Conservation (phyloP, 2,888 invertebrate genomes). For the Hoplodrina ambigua region DNA sequence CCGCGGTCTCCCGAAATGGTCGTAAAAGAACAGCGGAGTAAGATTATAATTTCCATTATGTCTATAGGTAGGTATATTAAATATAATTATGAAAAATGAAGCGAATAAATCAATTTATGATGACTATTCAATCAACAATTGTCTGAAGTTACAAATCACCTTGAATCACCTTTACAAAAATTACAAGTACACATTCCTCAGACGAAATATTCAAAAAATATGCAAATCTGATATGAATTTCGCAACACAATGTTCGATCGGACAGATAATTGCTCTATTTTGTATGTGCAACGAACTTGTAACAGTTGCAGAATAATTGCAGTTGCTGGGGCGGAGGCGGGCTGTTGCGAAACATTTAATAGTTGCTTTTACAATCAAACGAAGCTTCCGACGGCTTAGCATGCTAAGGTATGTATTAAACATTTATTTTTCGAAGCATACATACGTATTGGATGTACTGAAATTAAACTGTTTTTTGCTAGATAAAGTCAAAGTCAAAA, state of each 20-base stretch:
- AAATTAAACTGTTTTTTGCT: too few relatives aligned
- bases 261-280: slow-evolving; percentile 60
- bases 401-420: slow-evolving; percentile 16
- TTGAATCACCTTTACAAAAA: slow-evolving; percentile 1
- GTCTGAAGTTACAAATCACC: not conserved
- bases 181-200: not conserved
- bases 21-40: too few relatives aligned
- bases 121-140: not conserved
- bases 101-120: not conserved
- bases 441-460: too few relatives aligned
- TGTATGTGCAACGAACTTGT: slow-evolving; percentile 60
- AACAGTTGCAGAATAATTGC: slow-evolving; percentile 54
- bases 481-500: too few relatives aligned
- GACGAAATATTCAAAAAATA: slow-evolving; percentile 19
- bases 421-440: not conserved
- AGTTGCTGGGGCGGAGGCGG: slow-evolving; percentile 36
- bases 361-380: slow-evolving; percentile 50
- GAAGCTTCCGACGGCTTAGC: slow-evolving; percentile 46
- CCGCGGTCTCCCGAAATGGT: too few relatives aligned
- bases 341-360: slow-evolving; percentile 51
- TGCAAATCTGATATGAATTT: slow-evolving; percentile 39
- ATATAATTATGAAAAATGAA: not conserved
- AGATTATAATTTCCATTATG: too few relatives aligned
- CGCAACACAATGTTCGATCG: slow-evolving; percentile 50
- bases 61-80: too few relatives aligned